Conservation (phyloP, 1,140 invertebrate genomes). For the Papilio dardanus region DNA sequence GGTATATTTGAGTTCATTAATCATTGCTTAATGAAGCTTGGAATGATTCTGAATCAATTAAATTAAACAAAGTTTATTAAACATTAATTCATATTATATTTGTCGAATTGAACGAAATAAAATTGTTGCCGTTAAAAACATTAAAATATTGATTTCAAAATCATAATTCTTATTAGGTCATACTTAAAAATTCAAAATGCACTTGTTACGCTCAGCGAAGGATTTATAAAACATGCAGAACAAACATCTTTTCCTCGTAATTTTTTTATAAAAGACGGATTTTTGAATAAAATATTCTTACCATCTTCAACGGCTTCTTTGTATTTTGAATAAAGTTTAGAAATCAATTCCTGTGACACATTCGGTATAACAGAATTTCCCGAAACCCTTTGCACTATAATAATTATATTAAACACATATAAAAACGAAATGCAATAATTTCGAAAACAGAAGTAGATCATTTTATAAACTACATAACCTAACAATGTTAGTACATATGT, state of each 20-base stretch:
- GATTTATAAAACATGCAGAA: no score
- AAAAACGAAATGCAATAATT: slow-evolving; percentile 36
- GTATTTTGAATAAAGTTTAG: slow-evolving; percentile 54
- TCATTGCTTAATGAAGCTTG: slow-evolving; percentile 1
- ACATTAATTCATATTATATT: slow-evolving; percentile 10
- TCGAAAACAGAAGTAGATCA: slow-evolving; percentile 37
- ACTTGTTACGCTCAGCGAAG: no score
- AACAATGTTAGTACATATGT: not conserved
- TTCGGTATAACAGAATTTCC: not conserved
- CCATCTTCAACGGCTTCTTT: slow-evolving; percentile 51
- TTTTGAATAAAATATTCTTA: slow-evolving; percentile 27
- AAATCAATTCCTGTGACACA: slow-evolving; percentile 43
- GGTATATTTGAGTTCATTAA: not conserved
- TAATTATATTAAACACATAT: slow-evolving; percentile 30
- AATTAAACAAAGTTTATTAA: not conserved
- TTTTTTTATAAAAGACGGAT: not conserved
- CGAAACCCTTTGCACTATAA: slow-evolving; percentile 30
- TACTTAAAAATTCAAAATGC: no score
- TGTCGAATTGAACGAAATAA: not conserved
- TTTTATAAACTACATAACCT: slow-evolving; percentile 41
- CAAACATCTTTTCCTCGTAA: no score
- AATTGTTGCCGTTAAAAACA: no score
- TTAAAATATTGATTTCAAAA: no score
- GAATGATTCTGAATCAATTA: not conserved
- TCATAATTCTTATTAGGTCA: no score